Evolutionary conservation across 2,113 vertebrate species (phyloP).

Genomic region (Dinomys branickii): DNA sequence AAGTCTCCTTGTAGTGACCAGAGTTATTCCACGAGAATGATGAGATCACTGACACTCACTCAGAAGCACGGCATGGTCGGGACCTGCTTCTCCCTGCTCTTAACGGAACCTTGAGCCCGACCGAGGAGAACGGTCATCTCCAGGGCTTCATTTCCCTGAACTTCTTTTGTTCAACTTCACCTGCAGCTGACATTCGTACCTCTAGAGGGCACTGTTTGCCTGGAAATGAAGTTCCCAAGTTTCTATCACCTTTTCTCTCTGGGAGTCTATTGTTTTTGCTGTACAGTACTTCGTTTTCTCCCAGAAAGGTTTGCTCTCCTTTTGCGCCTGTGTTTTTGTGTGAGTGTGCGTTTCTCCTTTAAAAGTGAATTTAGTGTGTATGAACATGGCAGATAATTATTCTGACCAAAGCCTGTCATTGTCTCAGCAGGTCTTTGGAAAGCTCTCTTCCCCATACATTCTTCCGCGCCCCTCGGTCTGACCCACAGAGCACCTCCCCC

Average conservation of each 20-base stretch:
- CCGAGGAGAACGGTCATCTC: background rate
- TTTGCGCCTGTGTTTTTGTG: slow-evolving; percentile 28
- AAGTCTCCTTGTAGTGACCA: background rate
- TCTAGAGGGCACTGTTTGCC: slow-evolving; percentile 85
- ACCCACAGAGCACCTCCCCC: background rate
- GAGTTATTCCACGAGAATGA: no score
- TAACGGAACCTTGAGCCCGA: background rate
- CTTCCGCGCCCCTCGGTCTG: background rate
- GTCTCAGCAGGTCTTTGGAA: slow-evolving; percentile 40
- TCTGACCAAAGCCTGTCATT: slow-evolving; percentile 47
- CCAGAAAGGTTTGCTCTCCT: slow-evolving; percentile 11
- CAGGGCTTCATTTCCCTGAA: background rate
- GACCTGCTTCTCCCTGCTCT: background rate
- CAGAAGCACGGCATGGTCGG: background rate
- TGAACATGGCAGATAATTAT: slow-evolving; percentile 45
- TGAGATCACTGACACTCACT: no score
- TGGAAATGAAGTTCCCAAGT: slow-evolving; percentile 78
- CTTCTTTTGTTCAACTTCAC: slow-evolving; percentile 63
- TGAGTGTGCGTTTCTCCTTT: background rate
- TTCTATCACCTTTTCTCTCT: background rate
- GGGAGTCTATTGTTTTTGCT: slow-evolving; percentile 67
- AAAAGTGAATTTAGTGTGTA: slow-evolving; percentile 2
- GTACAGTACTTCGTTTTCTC: background rate
- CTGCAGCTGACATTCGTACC: slow-evolving; percentile 36
- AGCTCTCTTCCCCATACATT: background rate